Conservation (phyloP, 2,797 vertebrate species). For the Micromesistius poutassou region DNA sequence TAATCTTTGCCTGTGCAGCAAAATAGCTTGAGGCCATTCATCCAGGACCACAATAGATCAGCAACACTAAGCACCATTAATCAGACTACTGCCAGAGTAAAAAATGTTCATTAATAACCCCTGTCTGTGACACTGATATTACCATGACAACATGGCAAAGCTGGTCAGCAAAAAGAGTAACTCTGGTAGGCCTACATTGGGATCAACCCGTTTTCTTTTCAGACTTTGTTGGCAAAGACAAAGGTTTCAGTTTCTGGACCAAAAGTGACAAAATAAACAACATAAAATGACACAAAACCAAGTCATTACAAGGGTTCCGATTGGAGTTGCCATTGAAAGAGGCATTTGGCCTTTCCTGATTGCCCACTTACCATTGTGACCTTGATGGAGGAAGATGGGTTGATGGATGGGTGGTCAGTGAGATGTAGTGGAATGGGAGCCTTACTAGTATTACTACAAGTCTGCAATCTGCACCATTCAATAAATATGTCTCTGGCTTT, state of each 20-base stretch:
- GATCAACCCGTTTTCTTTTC: background rate
- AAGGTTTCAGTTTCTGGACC: background rate
- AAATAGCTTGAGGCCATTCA: background rate
- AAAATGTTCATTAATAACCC: background rate
- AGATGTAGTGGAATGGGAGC: too few relatives aligned
- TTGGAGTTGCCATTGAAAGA: too few relatives aligned
- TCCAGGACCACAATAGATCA: background rate
- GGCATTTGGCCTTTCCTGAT: background rate
- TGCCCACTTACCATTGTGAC: background rate
- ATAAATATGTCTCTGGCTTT: background rate
- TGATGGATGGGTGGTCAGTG: background rate
- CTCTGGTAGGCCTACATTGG: background rate
- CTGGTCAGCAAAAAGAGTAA: background rate
- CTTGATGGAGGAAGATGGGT: background rate
- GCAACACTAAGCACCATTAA: background rate
- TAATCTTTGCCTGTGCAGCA: slow-evolving; percentile 1
- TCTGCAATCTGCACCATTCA: background rate
- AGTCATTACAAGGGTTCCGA: too few relatives aligned
- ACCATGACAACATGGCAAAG: background rate
- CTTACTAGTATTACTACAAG: background rate
- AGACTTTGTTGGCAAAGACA: background rate
- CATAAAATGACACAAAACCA: background rate
- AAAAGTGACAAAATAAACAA: background rate
- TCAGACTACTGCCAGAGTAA: background rate
- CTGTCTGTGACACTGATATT: background rate